Evolutionary conservation across 1,140 invertebrate species (phyloP).

Genomic region (Oryzaephilus surinamensis): DNA sequence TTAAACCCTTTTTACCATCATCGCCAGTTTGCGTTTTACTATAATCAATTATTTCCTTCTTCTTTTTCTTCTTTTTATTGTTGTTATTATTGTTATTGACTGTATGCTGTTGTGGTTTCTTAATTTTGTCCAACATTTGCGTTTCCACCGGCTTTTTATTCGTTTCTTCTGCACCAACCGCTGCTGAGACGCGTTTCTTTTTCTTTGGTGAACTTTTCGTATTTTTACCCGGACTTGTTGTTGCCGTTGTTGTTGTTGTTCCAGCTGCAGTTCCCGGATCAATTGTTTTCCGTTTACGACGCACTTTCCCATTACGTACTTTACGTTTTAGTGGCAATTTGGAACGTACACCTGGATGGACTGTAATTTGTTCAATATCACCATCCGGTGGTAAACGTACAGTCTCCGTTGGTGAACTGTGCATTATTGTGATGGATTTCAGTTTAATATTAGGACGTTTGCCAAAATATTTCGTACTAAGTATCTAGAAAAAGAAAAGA

Average conservation of each 20-base stretch:
- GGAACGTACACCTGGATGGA: constrained; percentile 59
- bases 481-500: constrained; percentile 50
- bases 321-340: constrained; percentile 66
- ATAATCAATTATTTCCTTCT: constrained; percentile 71
- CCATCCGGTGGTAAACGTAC: constrained; percentile 64
- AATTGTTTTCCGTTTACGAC: constrained; percentile 38
- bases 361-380: constrained; percentile 46
- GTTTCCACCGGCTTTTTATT: constrained; percentile 24
- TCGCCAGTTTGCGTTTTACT: constrained; percentile 51
- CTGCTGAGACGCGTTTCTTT: constrained; percentile 29
- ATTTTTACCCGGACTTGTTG: constrained; percentile 35
- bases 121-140: constrained; percentile 25
- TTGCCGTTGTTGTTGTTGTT: constrained; percentile 33
- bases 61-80: constrained; percentile 41
- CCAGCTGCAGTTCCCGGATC: too few relatives aligned
- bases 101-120: constrained; percentile 36
- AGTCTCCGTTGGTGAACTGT: constrained; percentile 74
- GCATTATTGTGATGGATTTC: constrained; percentile 74
- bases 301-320: constrained; percentile 54
- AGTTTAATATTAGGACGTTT: constrained; percentile 66
- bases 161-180: constrained; percentile 25
- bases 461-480: constrained; percentile 65
- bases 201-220: constrained; percentile 34
- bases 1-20: constrained; percentile 30
- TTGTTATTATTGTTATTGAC: too few relatives aligned